Percentiles rank a stretch among this genome's conserved stretches.
Conservation (phyloP, 1,140 invertebrate genomes). For the Drosophila rufa region DNA sequence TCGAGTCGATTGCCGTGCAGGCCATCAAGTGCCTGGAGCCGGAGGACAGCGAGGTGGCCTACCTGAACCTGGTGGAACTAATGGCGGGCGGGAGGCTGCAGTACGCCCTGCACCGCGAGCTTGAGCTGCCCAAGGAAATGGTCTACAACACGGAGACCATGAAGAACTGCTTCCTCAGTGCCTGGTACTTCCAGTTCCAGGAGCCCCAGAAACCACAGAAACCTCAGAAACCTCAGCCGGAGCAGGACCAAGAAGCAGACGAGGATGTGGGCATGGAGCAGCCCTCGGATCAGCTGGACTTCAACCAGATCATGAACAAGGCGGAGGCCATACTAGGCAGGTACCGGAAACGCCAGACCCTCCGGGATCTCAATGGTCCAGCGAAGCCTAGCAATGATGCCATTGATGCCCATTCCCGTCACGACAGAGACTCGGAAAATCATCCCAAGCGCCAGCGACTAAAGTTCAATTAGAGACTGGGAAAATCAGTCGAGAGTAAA, state of each 20-base stretch:
- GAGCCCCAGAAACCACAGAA: background rate
- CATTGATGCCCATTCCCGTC: background rate
- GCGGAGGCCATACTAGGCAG: slow-evolving; percentile 36
- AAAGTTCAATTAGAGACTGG: background rate
- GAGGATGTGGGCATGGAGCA: background rate
- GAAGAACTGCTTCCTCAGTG: slow-evolving; percentile 10
- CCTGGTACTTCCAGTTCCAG: slow-evolving; percentile 61
- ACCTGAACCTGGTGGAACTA: slow-evolving; percentile 53
- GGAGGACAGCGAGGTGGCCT: slow-evolving; percentile 20
- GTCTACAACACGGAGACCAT: slow-evolving; percentile 40
- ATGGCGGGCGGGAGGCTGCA: slow-evolving; percentile 48
- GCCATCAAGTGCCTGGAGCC: slow-evolving; percentile 50
- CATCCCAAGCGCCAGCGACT: slow-evolving; percentile 2
- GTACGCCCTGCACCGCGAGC: slow-evolving; percentile 1
- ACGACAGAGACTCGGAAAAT: background rate
- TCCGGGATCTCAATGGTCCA: slow-evolving; percentile 28
- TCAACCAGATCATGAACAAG: slow-evolving; percentile 30
- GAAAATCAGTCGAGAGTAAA: too few relatives aligned
- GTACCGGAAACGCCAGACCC: slow-evolving; percentile 18
- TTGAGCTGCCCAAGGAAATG: slow-evolving; percentile 15
- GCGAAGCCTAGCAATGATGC: background rate
- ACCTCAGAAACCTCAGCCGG: background rate
- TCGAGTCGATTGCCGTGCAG: slow-evolving; percentile 43
- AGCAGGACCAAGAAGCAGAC: background rate
- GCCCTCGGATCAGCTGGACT: slow-evolving; percentile 6